These are phyloP conservation scores for Koerneria pararmatus DNA, from an alignment of 2,888 invertebrate species.

Conservation along the genomic window DNA sequence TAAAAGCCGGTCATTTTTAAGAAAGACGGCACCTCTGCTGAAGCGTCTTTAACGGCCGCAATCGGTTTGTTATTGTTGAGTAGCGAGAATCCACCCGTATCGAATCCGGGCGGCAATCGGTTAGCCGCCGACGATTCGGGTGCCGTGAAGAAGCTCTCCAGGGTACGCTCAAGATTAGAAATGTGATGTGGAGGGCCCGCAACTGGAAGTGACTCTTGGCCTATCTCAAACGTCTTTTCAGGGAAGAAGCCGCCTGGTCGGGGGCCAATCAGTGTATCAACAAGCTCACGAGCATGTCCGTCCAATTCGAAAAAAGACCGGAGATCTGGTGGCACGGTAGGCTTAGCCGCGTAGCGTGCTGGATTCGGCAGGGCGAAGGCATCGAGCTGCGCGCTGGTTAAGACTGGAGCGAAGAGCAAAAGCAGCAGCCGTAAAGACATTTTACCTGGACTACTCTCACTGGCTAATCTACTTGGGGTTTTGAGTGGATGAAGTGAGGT, in stretches of 20 bases:
- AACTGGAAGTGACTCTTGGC: constrained; percentile 26
- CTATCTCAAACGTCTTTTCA: constrained; percentile 58
- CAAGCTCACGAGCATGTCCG: constrained; percentile 57
- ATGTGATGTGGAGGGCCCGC: constrained; percentile 39
- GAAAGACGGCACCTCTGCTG: constrained; percentile 22
- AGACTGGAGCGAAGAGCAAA: background rate
- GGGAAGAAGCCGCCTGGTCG: constrained; percentile 58
- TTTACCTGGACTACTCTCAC: too few relatives aligned
- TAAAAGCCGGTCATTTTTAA: background rate
- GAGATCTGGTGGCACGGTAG: constrained; percentile 57
- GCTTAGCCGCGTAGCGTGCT: constrained; percentile 50
- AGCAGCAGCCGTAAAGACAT: constrained; percentile 10
- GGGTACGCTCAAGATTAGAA: constrained; percentile 47
- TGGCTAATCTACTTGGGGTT: constrained; percentile 17
- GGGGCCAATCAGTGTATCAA: constrained; percentile 57
- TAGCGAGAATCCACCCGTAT: constrained; percentile 54
- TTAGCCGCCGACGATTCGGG: constrained; percentile 36
- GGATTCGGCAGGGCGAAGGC: constrained; percentile 45
- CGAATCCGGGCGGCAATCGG: constrained; percentile 53
- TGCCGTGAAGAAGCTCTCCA: constrained; percentile 56
- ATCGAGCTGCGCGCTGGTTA: constrained; percentile 36
- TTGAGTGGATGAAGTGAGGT: constrained; percentile 1
- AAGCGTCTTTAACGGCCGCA: constrained; percentile 23
- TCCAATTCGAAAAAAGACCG: constrained; percentile 57
- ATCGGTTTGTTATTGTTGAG: constrained; percentile 48